phyloP scores from a whole-genome alignment of 2,113 vertebrate species.

The Maccullochella peelii region DNA sequence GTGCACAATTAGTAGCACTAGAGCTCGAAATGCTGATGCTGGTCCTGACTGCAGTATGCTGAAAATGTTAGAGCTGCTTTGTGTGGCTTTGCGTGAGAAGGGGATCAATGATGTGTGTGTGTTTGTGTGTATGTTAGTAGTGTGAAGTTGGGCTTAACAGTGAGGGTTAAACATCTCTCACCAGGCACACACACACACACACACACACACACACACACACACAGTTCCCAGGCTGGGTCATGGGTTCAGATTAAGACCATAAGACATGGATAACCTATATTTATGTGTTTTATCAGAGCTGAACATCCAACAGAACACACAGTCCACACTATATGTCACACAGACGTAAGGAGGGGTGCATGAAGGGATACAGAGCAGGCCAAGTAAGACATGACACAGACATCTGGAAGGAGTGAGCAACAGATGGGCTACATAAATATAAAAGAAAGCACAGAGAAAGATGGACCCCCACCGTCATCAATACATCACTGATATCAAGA shows the following conservation, averaged over 20 bases:
- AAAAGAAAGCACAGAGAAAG: neutral
- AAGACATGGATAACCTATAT: slow-evolving; percentile 78
- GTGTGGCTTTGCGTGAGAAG: slow-evolving; percentile 72
- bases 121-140: slow-evolving; percentile 48
- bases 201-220: slow-evolving; percentile 22
- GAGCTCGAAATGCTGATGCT: slow-evolving; percentile 40
- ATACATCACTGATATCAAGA: neutral
- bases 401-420: neutral
- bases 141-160: slow-evolving; percentile 50
- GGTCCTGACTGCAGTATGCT: slow-evolving; percentile 39
- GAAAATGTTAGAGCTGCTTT: slow-evolving; percentile 57
- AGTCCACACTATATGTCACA: neutral
- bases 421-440: slow-evolving; percentile 6
- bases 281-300: slow-evolving; percentile 49
- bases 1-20: slow-evolving; percentile 50
- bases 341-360: no score
- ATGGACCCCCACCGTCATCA: neutral
- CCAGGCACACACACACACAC: neutral
- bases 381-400: neutral
- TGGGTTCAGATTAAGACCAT: slow-evolving; percentile 74
- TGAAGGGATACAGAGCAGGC: slow-evolving; percentile 4
- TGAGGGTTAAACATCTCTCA: slow-evolving; percentile 55
- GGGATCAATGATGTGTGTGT: slow-evolving; percentile 60
- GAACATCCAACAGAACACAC: slow-evolving; percentile 19
- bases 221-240: slow-evolving; percentile 55